phyloP scores from a whole-genome alignment of 2,888 invertebrate species.

The Polyploca ridens region DNA sequence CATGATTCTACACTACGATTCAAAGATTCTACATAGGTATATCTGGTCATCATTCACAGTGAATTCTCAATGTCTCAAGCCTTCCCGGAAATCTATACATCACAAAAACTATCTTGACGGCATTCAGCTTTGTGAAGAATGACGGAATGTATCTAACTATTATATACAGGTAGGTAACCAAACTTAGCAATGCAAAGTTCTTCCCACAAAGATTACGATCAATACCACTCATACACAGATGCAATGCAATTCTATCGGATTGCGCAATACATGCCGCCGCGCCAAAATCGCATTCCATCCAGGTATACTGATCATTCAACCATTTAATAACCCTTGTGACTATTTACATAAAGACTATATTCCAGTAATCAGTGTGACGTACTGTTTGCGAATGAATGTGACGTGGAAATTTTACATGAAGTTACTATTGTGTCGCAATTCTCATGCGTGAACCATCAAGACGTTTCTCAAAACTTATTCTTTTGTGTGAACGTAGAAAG shows the following conservation, averaged over 20 bases:
- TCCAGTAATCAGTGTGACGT: constrained; percentile 8
- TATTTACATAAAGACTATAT: constrained; percentile 9
- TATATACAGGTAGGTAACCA: constrained; percentile 1
- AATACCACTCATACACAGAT: constrained; percentile 48
- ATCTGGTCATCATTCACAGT: neutral
- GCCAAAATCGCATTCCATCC: constrained; percentile 52
- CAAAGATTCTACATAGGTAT: neutral
- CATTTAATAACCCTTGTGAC: constrained; percentile 33
- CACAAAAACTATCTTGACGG: constrained; percentile 7
- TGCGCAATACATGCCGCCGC: constrained; percentile 52
- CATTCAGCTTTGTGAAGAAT: neutral
- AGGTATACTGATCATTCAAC: constrained; percentile 34
- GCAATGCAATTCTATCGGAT: constrained; percentile 55
- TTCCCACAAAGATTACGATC: constrained; percentile 58
- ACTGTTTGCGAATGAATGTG: constrained; percentile 38
- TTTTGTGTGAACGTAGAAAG: constrained; percentile 78
- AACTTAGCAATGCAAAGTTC: constrained; percentile 21
- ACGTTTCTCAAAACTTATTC: constrained; percentile 80
- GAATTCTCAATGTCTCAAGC: neutral
- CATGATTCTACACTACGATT: neutral
- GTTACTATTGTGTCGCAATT: constrained; percentile 70
- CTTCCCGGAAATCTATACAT: constrained; percentile 5
- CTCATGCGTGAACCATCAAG: constrained; percentile 71
- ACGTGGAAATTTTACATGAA: constrained; percentile 48
- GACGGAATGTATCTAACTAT: neutral